Conservation (phyloP, 2,113 vertebrate genomes). For the Strix aluco region DNA sequence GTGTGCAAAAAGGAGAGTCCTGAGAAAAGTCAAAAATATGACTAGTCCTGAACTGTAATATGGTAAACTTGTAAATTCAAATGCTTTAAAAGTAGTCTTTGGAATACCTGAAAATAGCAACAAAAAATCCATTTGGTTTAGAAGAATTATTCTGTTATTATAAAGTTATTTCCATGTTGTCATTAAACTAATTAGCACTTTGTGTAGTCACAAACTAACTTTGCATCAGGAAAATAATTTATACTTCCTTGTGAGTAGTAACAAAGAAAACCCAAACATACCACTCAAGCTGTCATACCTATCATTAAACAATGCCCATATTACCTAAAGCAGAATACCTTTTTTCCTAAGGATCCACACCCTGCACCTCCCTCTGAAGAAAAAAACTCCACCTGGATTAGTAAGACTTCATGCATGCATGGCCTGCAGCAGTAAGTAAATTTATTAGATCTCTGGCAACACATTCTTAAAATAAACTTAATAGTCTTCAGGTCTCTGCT, state of each 20-base stretch:
- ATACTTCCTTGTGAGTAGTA: neutral
- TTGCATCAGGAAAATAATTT: neutral
- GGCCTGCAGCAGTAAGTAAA: constrained; percentile 68
- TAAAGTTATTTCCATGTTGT: neutral
- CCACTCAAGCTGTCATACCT: neutral
- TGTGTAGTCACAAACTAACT: neutral
- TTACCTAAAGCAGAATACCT: constrained; percentile 36
- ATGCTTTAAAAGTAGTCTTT: neutral
- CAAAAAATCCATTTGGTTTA: neutral
- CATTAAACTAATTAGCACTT: neutral
- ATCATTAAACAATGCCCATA: constrained; percentile 6
- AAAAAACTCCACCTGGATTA: constrained; percentile 64
- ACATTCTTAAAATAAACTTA: constrained; percentile 77
- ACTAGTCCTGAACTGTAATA: neutral
- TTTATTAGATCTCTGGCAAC: constrained; percentile 74
- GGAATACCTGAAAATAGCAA: neutral
- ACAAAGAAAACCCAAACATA: neutral
- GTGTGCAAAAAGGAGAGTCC: neutral
- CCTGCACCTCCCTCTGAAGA: constrained; percentile 31
- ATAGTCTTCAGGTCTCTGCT: constrained; percentile 67
- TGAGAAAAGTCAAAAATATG: neutral
- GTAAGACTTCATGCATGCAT: constrained; percentile 29
- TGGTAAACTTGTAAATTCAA: neutral
- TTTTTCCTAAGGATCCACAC: constrained; percentile 34
- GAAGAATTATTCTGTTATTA: neutral